Evolutionary conservation across 2,797 vertebrate genomes (phyloP).

Genomic region (Merluccius polli): DNA sequence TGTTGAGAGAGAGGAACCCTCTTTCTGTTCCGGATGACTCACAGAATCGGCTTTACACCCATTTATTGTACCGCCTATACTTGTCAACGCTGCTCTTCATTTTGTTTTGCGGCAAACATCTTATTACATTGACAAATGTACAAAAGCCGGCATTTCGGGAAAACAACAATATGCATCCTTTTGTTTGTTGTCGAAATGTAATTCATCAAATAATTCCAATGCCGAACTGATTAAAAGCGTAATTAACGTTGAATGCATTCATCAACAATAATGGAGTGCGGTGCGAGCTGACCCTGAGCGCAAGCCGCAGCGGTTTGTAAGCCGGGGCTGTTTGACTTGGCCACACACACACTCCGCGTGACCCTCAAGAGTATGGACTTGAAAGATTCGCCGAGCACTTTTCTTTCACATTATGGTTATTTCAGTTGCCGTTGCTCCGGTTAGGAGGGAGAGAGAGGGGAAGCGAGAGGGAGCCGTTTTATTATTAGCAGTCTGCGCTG

Average conservation of each 20-base stretch:
- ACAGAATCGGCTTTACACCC: not conserved
- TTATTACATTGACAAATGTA: too few relatives aligned
- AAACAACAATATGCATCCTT: too few relatives aligned
- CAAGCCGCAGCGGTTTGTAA: constrained; percentile 40
- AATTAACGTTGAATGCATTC: too few relatives aligned
- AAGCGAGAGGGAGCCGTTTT: constrained; percentile 36
- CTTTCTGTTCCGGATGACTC: not conserved
- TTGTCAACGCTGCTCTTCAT: too few relatives aligned
- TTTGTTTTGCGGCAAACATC: too few relatives aligned
- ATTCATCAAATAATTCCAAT: too few relatives aligned
- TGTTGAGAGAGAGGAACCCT: too few relatives aligned
- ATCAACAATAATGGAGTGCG: too few relatives aligned
- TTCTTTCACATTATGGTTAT: constrained; percentile 15
- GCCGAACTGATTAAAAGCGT: too few relatives aligned
- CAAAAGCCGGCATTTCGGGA: constrained; percentile 16
- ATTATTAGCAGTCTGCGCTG: constrained; percentile 33
- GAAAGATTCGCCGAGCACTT: constrained; percentile 37
- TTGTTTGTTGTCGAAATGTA: too few relatives aligned
- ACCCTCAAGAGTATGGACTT: constrained; percentile 51
- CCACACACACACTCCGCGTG: constrained; percentile 42
- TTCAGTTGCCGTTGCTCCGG: constrained; percentile 15
- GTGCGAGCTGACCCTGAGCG: constrained; percentile 6
- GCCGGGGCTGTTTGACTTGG: constrained; percentile 56
- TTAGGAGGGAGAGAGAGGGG: constrained; percentile 38
- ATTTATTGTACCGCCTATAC: not conserved